Base-by-base conservation (phyloP, 2,113 vertebrate species). In the Pampusana beccarii region DNA sequence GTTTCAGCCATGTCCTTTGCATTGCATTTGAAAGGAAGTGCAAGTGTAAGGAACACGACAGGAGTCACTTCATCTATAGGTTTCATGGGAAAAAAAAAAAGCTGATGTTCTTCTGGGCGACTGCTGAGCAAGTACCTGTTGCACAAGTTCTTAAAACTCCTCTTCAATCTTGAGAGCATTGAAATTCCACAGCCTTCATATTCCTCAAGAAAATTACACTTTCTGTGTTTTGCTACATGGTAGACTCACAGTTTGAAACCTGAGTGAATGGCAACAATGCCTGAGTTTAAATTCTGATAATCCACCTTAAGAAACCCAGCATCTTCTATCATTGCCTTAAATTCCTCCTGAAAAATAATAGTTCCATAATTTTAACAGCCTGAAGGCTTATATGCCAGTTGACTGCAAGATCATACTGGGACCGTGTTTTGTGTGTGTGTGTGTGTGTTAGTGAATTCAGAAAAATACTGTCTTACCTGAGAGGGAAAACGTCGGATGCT, bases 251-350 rank as follows among this genome's bases (percentile, higher is more conserved):
- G 98, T 96, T 99, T 99, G 97, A 99, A 99, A 69, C 99, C 99
- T 16, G 99, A 99, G 94, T 99, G 99, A 95, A 99, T 98, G 65
- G 99, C 99, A 60, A 99, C 99, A 4, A 99, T 98, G 42, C 99
- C 99, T 0, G 93, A 98, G 4, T 98, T 99, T 46, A 99, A 96
- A 91, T 98, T 99, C 94, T 97, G 92, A 69, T 99, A 99, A 67
- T 98, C 97, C 88, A 99, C 99, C 44, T 98, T 98, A 92, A 97
- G 98, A 97, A 99, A 99, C 29, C 99, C 99, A 8, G 98, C 98
- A 8, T 99, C 99, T 97, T 99, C 99, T 48, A 99, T 98, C 98
- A 99, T 99, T 56, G 92, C 94, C 80, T 99, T 99, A 95, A 99
- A 99, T 19, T 98, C 98, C 92, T 99, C 99, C 99, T 99, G 96